Percentiles rank a stretch among this genome's conserved stretches.
Conservation (phyloP, 2,797 vertebrate genomes). For the Columba guinea region DNA sequence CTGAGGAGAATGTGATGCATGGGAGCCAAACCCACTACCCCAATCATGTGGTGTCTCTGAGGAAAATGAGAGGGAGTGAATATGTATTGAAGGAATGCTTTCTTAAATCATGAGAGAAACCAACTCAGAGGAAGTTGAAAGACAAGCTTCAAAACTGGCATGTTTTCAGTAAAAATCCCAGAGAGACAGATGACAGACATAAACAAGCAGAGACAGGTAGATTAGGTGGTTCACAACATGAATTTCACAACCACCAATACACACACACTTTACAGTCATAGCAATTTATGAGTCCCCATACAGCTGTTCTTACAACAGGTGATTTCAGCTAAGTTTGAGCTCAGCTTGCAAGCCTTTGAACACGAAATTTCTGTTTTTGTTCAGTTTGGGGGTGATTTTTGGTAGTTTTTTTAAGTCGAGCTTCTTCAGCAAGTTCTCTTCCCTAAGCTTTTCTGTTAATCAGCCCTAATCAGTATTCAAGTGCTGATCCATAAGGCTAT, state of each 20-base stretch:
- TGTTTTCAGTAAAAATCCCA: not conserved
- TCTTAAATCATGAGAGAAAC: not conserved
- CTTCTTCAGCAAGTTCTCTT: conserved; percentile 21
- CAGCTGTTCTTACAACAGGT: not conserved
- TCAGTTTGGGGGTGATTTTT: not conserved
- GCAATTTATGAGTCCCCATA: conserved; percentile 1
- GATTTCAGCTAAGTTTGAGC: not conserved
- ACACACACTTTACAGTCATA: not conserved
- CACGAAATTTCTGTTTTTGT: not conserved
- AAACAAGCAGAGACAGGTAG: conserved; percentile 19
- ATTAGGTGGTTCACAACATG: not conserved
- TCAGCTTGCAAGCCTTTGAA: not conserved
- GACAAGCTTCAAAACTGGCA: not conserved
- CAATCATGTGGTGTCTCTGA: not conserved
- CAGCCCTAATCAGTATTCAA: conserved; percentile 51
- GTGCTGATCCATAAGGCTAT: conserved; percentile 49
- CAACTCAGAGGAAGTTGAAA: not conserved
- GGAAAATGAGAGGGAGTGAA: not conserved
- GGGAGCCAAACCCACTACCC: not conserved
- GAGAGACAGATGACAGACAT: not conserved
- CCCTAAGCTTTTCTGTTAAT: not conserved
- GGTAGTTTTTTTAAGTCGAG: not conserved
- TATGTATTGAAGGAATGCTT: not conserved
- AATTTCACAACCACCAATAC: conserved; percentile 1
- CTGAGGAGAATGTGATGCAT: not conserved